Conservation (phyloP, 2,888 invertebrate genomes). For the Harpalus rubripes region DNA sequence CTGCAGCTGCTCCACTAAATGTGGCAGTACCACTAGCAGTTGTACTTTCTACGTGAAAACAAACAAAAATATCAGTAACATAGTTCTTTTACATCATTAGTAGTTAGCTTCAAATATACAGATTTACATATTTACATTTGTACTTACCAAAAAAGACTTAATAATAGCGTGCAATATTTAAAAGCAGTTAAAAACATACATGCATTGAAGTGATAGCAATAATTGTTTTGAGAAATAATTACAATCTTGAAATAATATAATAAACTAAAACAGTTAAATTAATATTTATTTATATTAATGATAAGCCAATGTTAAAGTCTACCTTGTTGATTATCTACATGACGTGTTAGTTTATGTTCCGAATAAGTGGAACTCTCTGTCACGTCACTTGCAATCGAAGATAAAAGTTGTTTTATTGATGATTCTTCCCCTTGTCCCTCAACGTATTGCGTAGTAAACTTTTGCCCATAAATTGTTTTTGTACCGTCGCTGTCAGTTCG, state of each 20-base stretch:
- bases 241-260: constrained; percentile 40
- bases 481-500: constrained; percentile 72
- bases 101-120: constrained; percentile 23
- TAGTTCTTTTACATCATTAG: background rate
- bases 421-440: constrained; percentile 61
- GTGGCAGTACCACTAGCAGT: constrained; percentile 42
- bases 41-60: constrained; percentile 44
- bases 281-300: constrained; percentile 34
- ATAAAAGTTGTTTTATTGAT: constrained; percentile 59
- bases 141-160: constrained; percentile 55
- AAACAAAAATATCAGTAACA: constrained; percentile 41
- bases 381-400: constrained; percentile 63
- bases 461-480: constrained; percentile 74
- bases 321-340: constrained; percentile 66
- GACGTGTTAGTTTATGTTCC: constrained; percentile 63
- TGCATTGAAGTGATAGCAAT: constrained; percentile 48
- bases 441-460: constrained; percentile 68
- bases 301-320: constrained; percentile 65
- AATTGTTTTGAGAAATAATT: constrained; percentile 37
- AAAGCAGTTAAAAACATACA: constrained; percentile 47
- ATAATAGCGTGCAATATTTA: constrained; percentile 38
- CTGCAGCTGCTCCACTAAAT: constrained; percentile 55
- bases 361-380: constrained; percentile 56
- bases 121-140: constrained; percentile 62
- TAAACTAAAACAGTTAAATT: constrained; percentile 8